These are phyloP conservation scores for Syrmaticus mikado DNA, from an alignment of 2,113 vertebrate genomes.

Conservation along the genomic window DNA sequence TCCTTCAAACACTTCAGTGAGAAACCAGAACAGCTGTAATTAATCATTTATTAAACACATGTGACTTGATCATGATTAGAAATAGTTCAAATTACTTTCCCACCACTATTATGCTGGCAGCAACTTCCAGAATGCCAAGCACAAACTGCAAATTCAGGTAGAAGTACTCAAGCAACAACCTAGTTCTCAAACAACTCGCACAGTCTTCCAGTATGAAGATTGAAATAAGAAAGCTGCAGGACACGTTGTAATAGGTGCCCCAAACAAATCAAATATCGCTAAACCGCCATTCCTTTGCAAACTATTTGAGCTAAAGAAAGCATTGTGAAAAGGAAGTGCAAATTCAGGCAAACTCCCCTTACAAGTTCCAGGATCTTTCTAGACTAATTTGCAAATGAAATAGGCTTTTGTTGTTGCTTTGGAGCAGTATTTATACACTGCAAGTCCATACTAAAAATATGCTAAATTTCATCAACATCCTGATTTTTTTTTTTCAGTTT, in stretches of 20 bases:
- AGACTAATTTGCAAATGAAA: not conserved
- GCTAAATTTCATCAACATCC: not conserved
- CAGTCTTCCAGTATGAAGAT: not conserved
- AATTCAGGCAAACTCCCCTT: not conserved
- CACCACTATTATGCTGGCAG: not conserved
- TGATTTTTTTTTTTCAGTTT: not conserved
- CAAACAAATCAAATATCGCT: not conserved
- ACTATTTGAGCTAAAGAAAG: not conserved
- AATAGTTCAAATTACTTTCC: not conserved
- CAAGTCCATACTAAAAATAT: not conserved
- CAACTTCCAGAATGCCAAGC: not conserved
- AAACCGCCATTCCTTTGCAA: constrained; percentile 14
- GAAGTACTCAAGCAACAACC: not conserved
- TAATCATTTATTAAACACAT: not conserved
- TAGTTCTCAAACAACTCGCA: not conserved
- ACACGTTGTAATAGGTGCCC: not conserved
- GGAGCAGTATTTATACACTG: not conserved
- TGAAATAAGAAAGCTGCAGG: not conserved
- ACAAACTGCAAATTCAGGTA: not conserved
- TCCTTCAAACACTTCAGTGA: not conserved
- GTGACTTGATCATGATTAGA: not conserved
- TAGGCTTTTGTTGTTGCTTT: not conserved
- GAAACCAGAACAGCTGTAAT: not conserved
- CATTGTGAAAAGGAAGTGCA: not conserved
- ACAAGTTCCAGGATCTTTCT: not conserved